phyloP scores from a whole-genome alignment of 2,888 invertebrate species.

The Agriopis leucophaearia region DNA sequence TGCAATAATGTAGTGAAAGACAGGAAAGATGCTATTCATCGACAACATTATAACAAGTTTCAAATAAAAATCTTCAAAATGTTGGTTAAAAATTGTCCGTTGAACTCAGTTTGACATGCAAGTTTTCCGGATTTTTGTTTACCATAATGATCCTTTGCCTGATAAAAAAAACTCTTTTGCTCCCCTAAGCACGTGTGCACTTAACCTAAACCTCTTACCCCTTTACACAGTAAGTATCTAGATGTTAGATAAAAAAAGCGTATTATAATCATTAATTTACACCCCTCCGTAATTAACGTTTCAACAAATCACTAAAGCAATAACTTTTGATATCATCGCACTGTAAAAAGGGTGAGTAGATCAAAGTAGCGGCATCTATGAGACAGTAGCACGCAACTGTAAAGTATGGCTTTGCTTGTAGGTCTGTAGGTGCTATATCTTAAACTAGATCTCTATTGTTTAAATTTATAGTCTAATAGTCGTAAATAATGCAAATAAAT shows the following conservation, averaged over 20 bases:
- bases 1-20: background rate
- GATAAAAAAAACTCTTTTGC: background rate
- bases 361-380: conserved; percentile 61
- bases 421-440: conserved; percentile 44
- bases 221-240: conserved; percentile 36
- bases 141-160: background rate
- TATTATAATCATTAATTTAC: conserved; percentile 73
- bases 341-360: conserved; percentile 55
- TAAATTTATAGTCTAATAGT: conserved; percentile 19
- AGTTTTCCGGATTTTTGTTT: background rate
- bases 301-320: conserved; percentile 76
- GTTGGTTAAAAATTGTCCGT: background rate
- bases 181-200: background rate
- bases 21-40: background rate
- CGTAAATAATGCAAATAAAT: conserved; percentile 6
- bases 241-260: conserved; percentile 64
- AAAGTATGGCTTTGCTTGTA: conserved; percentile 52
- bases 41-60: no score
- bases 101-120: background rate
- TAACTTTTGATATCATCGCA: conserved; percentile 66
- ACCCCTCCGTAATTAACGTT: conserved; percentile 75
- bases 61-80: no score
- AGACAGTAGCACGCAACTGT: conserved; percentile 59
- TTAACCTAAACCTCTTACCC: conserved; percentile 45
- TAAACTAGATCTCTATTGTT: conserved; percentile 40